phyloP scores from a whole-genome alignment of 2,797 vertebrate genomes.

The Apogon hyalosoma region DNA sequence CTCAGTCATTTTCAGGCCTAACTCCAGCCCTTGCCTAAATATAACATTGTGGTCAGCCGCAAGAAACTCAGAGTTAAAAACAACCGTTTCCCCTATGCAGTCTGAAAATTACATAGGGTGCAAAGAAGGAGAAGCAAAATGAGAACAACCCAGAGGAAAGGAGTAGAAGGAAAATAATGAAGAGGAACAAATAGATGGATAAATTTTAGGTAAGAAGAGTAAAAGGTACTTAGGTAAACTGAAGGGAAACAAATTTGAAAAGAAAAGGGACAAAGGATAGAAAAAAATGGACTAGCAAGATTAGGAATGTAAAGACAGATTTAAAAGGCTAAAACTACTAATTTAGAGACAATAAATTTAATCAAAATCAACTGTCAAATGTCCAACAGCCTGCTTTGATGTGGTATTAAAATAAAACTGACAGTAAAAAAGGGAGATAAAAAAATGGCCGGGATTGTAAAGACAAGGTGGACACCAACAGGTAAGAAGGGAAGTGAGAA shows the following conservation, averaged over 20 bases:
- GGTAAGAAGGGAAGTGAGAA: conserved; percentile 10
- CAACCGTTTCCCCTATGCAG: conserved; percentile 78
- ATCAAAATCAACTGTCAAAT: conserved; percentile 6
- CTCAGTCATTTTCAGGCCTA: conserved; percentile 82
- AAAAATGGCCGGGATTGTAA: not conserved
- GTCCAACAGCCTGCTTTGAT: conserved; percentile 25
- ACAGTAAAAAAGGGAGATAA: not conserved
- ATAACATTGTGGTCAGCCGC: conserved; percentile 83
- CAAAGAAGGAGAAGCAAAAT: conserved; percentile 33
- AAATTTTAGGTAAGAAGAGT: not conserved
- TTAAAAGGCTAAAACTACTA: not conserved
- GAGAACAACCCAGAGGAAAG: conserved; percentile 31
- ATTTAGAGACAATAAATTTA: conserved; percentile 3
- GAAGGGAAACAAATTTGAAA: not conserved
- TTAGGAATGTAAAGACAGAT: not conserved
- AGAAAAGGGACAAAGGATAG: not conserved
- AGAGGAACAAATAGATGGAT: conserved; percentile 27
- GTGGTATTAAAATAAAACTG: conserved; percentile 34
- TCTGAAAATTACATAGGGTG: conserved; percentile 81
- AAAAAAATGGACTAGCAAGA: not conserved
- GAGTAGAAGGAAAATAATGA: conserved; percentile 26
- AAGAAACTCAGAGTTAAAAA: conserved; percentile 83
- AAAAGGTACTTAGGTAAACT: not conserved
- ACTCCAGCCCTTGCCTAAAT: conserved; percentile 84
- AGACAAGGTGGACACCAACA: not conserved